phyloP scores from a whole-genome alignment of 2,113 vertebrate genomes.

The Lagopus muta region DNA sequence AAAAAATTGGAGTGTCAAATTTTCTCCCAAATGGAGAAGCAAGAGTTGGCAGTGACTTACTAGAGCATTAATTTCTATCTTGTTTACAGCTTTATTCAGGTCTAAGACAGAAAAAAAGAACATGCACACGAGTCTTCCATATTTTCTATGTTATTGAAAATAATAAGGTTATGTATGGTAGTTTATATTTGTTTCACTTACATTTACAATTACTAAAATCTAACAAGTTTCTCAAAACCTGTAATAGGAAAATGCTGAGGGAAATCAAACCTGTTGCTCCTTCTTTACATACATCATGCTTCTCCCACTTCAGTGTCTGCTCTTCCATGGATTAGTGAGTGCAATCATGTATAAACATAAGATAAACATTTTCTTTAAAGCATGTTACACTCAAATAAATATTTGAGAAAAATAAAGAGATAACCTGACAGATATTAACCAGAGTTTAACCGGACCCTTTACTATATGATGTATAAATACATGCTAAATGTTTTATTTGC shows the following conservation, averaged over 20 bases:
- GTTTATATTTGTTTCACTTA: neutral
- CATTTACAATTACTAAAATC: neutral
- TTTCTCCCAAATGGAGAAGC: neutral
- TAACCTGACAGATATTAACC: neutral
- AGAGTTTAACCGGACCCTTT: neutral
- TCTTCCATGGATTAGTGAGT: neutral
- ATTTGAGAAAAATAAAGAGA: neutral
- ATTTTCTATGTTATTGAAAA: neutral
- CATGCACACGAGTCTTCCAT: rapidly evolving
- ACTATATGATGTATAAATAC: neutral
- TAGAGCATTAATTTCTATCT: neutral
- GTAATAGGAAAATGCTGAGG: neutral
- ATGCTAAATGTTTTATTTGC: neutral
- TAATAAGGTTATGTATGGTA: neutral
- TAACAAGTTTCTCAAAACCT: neutral
- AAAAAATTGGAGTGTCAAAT: neutral
- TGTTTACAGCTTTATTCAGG: neutral
- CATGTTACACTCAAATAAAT: neutral
- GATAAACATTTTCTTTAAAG: neutral
- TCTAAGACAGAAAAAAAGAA: neutral
- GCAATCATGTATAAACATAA: neutral
- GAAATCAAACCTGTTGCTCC: neutral
- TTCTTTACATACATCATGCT: neutral
- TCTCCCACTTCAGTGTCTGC: neutral
- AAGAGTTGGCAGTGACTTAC: neutral